A percentile compares a stretch with the other conserved stretches of the same genome.
phyloP scores from a whole-genome alignment of 2,113 vertebrate genomes.

The Ginglymostoma cirratum region DNA sequence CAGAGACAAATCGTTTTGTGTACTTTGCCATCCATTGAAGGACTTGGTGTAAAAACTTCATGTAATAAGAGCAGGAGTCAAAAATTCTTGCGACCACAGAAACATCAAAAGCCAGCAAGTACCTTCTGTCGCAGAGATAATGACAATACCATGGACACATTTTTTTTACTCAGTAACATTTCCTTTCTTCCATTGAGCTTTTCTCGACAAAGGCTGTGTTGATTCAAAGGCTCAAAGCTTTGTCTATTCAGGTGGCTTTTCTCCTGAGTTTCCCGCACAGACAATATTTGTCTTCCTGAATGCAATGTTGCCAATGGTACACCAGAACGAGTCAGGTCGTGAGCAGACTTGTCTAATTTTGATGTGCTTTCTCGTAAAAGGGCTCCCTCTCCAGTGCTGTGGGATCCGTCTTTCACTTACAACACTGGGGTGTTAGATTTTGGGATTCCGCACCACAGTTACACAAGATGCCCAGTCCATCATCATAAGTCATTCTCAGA shows the following conservation, averaged over 20 bases:
- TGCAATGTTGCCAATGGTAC: background rate
- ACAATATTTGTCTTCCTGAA: background rate
- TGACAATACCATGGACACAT: background rate
- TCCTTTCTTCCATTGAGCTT: background rate
- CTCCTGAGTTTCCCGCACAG: background rate
- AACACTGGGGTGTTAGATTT: no score
- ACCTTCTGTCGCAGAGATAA: background rate
- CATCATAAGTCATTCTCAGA: no score
- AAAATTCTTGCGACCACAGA: background rate
- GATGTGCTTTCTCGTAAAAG: background rate
- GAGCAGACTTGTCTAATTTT: background rate
- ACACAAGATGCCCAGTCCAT: no score
- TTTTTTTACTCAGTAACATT: background rate
- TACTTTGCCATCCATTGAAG: background rate
- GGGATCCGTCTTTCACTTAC: background rate
- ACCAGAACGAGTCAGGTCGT: background rate
- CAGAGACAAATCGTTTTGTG: background rate
- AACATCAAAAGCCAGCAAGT: background rate
- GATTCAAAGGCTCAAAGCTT: background rate
- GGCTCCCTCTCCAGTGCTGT: background rate
- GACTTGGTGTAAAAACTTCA: background rate
- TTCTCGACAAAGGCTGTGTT: background rate
- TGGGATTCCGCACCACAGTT: no score
- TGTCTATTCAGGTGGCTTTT: constrained; percentile 9
- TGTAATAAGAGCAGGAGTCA: background rate